Base-by-base conservation (phyloP, 1,140 invertebrate genomes). In the Diorhabda elongata region DNA sequence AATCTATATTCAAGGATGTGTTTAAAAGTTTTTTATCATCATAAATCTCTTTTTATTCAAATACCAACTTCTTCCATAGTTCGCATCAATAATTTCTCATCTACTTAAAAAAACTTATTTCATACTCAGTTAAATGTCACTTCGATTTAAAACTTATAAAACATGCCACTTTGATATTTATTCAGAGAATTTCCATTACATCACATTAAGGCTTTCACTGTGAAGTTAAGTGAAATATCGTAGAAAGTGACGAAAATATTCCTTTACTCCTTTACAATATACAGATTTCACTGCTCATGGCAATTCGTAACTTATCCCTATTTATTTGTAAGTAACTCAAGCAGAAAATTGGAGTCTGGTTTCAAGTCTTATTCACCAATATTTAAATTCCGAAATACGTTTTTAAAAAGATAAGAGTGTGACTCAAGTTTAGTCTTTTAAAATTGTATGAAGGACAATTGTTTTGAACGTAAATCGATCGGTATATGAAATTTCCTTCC, bases 181-280 rank as follows among this genome's bases (percentile, higher is more conserved):
- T 52, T 52, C 47, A 52, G 47, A 52, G n/a, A 52, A 52, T 52
- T 52, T 52, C 47, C 47, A 52, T 52, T 52, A 52, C 47, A 52
- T 52, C 47, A 6, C n/a, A 8, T 52, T 52, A 6, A n/a, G 47
- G 6, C 47, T 3, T 52, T n/a, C 47, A 52, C 47, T 3, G 26
- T 26, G n/a, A 52, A 52, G 47, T 52, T 52, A 52, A 52, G 47
- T 52, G 47, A 52, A 52, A 52, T 52, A n/a, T 52, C 47, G 47
- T 52, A n/a, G 47, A 52, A 52, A 52, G 47, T 52, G 47, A 52
- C 47, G 47, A 52, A 52, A 52, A 52, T 52, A 52, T 52, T 52
- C 47, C 47, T 52, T 52, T 52, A 52, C 47, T 52, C n/a, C 47
- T 52, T 52, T 52, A 52, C 47, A 52, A 52, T 52, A 52, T 52